Evolutionary conservation across 1,140 invertebrate genomes (phyloP), one percentile per base, ranked within the genome.

Genomic region (Drosophila neocordata): DNA sequence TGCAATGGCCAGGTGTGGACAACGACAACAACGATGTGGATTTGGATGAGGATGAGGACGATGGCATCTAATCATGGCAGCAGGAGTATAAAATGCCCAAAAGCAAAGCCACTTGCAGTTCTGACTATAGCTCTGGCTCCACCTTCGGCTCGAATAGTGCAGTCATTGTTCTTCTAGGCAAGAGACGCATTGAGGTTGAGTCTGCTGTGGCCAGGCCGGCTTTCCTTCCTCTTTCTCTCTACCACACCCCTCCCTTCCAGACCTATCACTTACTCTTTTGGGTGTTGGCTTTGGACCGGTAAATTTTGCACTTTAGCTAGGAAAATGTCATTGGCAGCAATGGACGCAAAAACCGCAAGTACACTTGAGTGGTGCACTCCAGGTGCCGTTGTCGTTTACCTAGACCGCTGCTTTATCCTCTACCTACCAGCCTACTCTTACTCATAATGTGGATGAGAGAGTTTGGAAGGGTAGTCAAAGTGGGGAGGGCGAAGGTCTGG

Each of bases 291-390:
- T 61, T 72, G 78, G 74, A 85, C 67, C 83, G 83, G 83, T 88
- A 88, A 88, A 88, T 88, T 88, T 88, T 88, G 83, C 83, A 88
- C 83, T 88, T 79, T 89, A 83, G 84, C 83, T 77, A 77, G 84
- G 68, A 77, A 89, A 88, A 88, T 88, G 83, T 88, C 83, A 88
- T 88, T 88, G 83, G 84, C 83, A 88, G 83, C 76, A 76, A 76
- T 83, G 83, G 84, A 83, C 76, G 83, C 84, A 88, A 89, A 88
- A 88, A 89, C 83, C 83, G 83, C 83, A 88, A 88, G 83, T 88
- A 88, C 83, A 89, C 83, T 88, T 88, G 83, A 88, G 83, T 88
- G 83, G 76, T 77, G 83, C 84, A 87, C 83, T 87, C 84, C 83
- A 89, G 83, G 79, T 88, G 83, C 79, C 76, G 82, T 82, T 85